Evolutionary conservation across 1,140 invertebrate genomes (phyloP).

Genomic region (Eumeta japonica): DNA sequence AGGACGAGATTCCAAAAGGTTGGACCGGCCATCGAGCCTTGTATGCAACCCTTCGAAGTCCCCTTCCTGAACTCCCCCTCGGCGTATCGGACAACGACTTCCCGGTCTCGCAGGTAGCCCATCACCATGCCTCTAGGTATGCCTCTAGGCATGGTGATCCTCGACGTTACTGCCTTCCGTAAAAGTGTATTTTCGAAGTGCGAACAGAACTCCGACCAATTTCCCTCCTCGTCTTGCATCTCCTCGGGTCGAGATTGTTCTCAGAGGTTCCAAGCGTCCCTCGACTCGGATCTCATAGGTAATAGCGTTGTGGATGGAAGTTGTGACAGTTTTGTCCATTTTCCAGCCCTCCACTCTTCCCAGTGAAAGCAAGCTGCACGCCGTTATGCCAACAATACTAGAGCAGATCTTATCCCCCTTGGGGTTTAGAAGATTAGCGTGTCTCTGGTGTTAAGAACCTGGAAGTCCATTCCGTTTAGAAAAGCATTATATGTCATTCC

Average conservation of each 20-base stretch:
- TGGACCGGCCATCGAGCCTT: no score
- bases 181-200: neutral
- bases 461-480: neutral
- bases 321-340: neutral
- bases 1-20: no score
- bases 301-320: constrained; percentile 3
- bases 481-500: neutral
- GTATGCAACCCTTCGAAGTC: no score
- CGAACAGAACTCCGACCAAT: neutral
- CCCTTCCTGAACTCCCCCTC: no score
- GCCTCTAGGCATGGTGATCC: no score
- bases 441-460: neutral
- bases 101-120: no score
- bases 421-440: neutral
- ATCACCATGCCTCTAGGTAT: no score
- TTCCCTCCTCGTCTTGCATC: constrained; percentile 1
- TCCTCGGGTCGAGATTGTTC: neutral
- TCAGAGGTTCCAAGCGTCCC: neutral
- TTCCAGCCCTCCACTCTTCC: neutral
- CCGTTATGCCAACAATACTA: constrained; percentile 1
- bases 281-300: neutral
- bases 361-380: neutral
- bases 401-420: neutral
- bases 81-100: no score
- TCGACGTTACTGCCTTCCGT: neutral